phyloP scores from a whole-genome alignment of 1,140 invertebrate species.

The Chlorops oryzae region DNA sequence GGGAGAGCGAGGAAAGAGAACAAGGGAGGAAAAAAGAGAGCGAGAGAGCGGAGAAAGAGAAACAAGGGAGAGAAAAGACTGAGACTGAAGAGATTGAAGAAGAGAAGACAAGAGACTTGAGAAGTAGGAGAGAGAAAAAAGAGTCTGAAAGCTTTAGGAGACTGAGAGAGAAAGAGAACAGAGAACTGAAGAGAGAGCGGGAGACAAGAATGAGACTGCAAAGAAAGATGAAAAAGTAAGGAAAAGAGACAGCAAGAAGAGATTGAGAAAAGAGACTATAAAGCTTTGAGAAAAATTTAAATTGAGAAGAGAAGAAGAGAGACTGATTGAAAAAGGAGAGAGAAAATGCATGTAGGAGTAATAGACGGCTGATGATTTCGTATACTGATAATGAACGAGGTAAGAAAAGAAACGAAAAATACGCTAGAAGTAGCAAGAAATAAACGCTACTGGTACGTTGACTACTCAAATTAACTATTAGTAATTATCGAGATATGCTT shows the following conservation, averaged over 20 bases:
- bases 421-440: no score
- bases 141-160: background rate
- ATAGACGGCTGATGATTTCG: no score
- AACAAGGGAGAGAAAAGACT: background rate
- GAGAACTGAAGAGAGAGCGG: background rate
- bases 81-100: background rate
- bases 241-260: background rate
- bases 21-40: background rate
- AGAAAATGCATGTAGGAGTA: no score
- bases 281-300: background rate
- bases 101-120: background rate
- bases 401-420: no score
- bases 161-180: background rate
- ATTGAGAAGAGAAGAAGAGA: background rate
- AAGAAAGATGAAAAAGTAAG: background rate
- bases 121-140: background rate
- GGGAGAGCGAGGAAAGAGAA: background rate
- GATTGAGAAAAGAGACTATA: background rate
- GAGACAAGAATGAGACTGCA: background rate
- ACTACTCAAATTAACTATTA: no score
- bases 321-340: background rate
- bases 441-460: no score
- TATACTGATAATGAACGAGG: no score
- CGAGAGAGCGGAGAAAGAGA: background rate
- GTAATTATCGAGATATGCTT: no score